Conservation (phyloP, 2,888 invertebrate species). For the Strigamia crassipes region DNA sequence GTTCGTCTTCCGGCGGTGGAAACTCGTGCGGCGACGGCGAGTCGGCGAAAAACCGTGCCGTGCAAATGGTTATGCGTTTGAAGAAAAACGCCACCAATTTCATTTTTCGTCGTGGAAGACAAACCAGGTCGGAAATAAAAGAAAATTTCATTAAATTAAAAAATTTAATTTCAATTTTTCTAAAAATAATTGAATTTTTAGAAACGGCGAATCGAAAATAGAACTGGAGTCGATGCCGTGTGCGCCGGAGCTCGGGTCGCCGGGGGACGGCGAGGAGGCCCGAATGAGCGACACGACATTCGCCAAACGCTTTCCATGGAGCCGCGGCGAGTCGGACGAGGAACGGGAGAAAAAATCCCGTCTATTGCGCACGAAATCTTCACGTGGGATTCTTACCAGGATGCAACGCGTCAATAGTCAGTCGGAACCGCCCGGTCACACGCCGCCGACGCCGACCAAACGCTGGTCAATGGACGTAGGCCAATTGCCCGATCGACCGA, state of each 20-base stretch:
- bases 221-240: conserved; percentile 52
- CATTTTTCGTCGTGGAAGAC: conserved; percentile 47
- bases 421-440: conserved; percentile 37
- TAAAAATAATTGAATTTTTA: too few relatives aligned
- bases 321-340: conserved; percentile 62
- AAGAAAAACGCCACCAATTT: conserved; percentile 48
- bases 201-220: conserved; percentile 52
- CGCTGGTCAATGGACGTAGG: conserved; percentile 65
- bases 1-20: conserved; percentile 21
- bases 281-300: conserved; percentile 52
- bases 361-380: background rate
- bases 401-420: conserved; percentile 82
- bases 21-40: conserved; percentile 46
- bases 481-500: conserved; percentile 57
- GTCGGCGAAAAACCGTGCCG: conserved; percentile 47
- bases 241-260: conserved; percentile 50
- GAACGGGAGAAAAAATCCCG: background rate
- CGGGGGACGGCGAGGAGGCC: conserved; percentile 44
- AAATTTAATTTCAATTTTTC: too few relatives aligned
- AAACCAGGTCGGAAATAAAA: conserved; percentile 49
- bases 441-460: conserved; percentile 63
- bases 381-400: conserved; percentile 72
- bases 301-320: conserved; percentile 55
- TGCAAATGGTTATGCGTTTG: conserved; percentile 48
- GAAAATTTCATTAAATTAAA: too few relatives aligned